Evolutionary conservation across 2,113 vertebrate genomes (phyloP).

Genomic region (Tympanuchus pallidicinctus): DNA sequence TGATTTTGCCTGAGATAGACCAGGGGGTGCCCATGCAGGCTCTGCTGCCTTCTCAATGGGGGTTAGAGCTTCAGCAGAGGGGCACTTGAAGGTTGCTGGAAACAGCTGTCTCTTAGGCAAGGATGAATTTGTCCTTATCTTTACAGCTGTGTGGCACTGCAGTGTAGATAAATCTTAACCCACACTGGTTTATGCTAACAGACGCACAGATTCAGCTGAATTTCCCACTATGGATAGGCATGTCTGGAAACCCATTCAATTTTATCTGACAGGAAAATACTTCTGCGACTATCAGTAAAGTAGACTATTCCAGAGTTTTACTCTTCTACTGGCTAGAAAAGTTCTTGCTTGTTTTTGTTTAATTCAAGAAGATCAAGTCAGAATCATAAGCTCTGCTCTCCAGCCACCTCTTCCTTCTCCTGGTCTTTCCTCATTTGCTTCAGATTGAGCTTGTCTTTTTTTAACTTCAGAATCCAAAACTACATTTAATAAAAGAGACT

Average conservation of each 20-base stretch:
- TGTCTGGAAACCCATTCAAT: neutral
- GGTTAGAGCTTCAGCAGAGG: neutral
- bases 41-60: neutral
- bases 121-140: neutral
- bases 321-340: neutral
- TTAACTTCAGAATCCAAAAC: neutral
- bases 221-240: neutral
- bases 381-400: neutral
- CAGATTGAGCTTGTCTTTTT: neutral
- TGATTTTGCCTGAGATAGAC: neutral
- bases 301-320: neutral
- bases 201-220: neutral
- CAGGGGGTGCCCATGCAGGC: accelerated
- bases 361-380: neutral
- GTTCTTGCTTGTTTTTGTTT: neutral
- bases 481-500: neutral
- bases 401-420: neutral
- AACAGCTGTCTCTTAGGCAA: neutral
- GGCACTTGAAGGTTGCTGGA: neutral
- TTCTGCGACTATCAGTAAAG: neutral
- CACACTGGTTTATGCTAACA: neutral
- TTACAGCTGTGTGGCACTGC: neutral
- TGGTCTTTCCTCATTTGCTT: neutral
- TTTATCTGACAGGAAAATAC: neutral
- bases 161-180: neutral